These are phyloP conservation scores for Erinaceus europaeus DNA, from an alignment of 2,113 vertebrate species.

Conservation along the genomic window DNA sequence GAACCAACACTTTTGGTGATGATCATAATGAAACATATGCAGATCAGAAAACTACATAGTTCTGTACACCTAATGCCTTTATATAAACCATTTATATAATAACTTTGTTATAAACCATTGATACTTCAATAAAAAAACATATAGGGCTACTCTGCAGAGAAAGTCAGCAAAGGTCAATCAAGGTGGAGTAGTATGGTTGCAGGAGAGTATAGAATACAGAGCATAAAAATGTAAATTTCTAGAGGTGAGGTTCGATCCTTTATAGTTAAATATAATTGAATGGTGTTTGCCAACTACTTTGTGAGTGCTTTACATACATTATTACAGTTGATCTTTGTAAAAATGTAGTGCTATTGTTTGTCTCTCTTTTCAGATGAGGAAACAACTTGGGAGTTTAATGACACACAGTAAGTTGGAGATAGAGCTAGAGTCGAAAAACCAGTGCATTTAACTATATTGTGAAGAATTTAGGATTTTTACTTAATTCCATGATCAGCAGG, in stretches of 20 bases:
- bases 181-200: accelerated
- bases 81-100: too few species aligned
- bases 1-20: not conserved
- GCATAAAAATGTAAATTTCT: not conserved
- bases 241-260: not conserved
- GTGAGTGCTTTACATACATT: not conserved
- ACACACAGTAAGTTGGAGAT: not conserved
- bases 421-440: not conserved
- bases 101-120: not conserved
- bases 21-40: not conserved
- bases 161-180: not conserved
- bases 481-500: not conserved
- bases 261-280: not conserved
- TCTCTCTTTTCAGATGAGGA: not conserved
- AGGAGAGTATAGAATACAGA: not conserved
- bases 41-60: too few species aligned
- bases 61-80: not conserved
- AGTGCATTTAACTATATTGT: not conserved
- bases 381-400: not conserved
- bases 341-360: not conserved
- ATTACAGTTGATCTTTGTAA: not conserved
- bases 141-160: not conserved
- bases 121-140: not conserved
- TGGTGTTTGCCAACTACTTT: not conserved
- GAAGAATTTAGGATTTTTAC: not conserved